Evolutionary conservation across 2,888 invertebrate genomes (phyloP).

Genomic region (Agrochola circellaris): DNA sequence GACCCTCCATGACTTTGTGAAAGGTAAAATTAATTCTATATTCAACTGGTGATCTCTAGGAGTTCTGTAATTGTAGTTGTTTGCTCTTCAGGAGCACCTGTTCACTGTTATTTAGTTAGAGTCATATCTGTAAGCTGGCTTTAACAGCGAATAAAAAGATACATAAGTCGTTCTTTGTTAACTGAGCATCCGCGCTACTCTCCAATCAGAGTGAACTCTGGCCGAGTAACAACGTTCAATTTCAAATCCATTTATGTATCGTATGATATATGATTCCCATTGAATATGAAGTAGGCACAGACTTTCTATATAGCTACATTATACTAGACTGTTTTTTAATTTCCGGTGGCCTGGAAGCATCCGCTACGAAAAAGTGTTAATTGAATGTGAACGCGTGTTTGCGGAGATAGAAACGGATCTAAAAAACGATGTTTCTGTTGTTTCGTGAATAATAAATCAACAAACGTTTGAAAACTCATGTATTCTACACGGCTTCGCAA

Average conservation of each 20-base stretch:
- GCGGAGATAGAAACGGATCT: conserved; percentile 72
- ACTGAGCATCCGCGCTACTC: background rate
- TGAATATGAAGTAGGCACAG: conserved; percentile 56
- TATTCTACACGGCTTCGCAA: conserved; percentile 43
- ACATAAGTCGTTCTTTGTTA: background rate
- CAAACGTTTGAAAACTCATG: conserved; percentile 64
- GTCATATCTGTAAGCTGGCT: background rate
- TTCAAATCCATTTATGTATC: conserved; percentile 35
- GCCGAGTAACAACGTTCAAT: conserved; percentile 28
- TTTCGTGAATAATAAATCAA: conserved; percentile 66
- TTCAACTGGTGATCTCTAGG: conserved; percentile 53
- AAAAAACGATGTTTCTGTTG: conserved; percentile 68
- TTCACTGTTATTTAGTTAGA: conserved; percentile 34
- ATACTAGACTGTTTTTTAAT: conserved; percentile 86
- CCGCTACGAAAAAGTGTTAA: conserved; percentile 87
- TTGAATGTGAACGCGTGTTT: conserved; percentile 81
- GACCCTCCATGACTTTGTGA: conserved; percentile 36
- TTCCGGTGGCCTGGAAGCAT: conserved; percentile 84
- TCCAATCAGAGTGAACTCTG: conserved; percentile 10
- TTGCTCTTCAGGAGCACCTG: conserved; percentile 44
- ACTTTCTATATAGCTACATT: conserved; percentile 68
- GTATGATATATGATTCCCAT: conserved; percentile 35
- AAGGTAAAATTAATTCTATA: conserved; percentile 52
- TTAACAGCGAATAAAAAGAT: conserved; percentile 12
- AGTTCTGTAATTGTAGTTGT: conserved; percentile 43